phyloP scores from a whole-genome alignment of 2,113 vertebrate species.

The Poicephalus meyeri region DNA sequence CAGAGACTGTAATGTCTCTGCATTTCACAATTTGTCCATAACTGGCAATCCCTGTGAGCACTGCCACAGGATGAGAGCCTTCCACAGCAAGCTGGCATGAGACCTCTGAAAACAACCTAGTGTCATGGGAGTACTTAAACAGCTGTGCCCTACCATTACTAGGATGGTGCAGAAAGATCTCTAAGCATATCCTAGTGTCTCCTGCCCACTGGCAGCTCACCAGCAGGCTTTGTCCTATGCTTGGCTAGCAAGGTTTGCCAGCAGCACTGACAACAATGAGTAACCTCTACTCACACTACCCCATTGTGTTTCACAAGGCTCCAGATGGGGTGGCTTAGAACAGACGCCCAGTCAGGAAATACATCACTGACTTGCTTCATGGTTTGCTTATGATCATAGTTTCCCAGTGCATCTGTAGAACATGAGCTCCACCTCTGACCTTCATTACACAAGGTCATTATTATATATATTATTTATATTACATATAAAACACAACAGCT shows the following conservation, averaged over 20 bases:
- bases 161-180: background rate
- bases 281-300: background rate
- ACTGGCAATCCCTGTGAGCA: background rate
- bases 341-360: background rate
- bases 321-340: background rate
- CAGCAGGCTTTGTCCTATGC: background rate
- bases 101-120: background rate
- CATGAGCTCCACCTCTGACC: background rate
- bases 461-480: background rate
- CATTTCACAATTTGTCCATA: background rate
- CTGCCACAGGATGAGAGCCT: background rate
- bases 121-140: background rate
- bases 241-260: background rate
- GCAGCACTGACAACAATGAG: background rate
- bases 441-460: background rate
- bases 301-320: background rate
- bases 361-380: background rate
- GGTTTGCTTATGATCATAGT: background rate
- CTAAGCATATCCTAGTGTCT: background rate
- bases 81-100: background rate
- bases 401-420: background rate
- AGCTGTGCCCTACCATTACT: background rate
- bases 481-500: background rate
- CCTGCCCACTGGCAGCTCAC: background rate
- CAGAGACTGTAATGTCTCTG: background rate